A percentile compares a stretch with the other conserved stretches of the same genome.
Evolutionary conservation across 1,140 invertebrate genomes (phyloP).

Genomic region (Drosophila murphyi): DNA sequence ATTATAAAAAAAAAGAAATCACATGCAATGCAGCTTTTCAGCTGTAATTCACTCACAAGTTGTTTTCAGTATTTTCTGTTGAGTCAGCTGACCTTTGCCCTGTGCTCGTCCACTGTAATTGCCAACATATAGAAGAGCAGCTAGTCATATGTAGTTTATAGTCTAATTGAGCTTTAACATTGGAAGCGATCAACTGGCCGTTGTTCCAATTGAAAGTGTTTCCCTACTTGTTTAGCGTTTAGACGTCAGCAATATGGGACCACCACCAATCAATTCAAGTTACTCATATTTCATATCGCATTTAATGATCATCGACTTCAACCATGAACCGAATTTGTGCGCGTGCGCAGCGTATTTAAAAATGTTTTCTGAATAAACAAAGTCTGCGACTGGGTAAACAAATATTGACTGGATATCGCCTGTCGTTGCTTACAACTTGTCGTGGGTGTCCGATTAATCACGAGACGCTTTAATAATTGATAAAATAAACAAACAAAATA

Average conservation of each 20-base stretch:
- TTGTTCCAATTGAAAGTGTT: slow-evolving; percentile 24
- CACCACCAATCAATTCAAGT: slow-evolving; percentile 46
- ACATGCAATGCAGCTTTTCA: neutral
- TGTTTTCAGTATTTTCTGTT: neutral
- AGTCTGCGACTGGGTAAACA: slow-evolving; percentile 2
- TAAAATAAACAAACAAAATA: slow-evolving; percentile 47
- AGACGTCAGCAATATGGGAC: slow-evolving; percentile 29
- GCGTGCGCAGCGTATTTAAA: slow-evolving; percentile 28
- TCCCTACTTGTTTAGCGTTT: slow-evolving; percentile 5
- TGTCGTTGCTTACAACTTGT: slow-evolving; percentile 30
- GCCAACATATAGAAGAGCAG: neutral
- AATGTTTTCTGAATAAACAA: slow-evolving; percentile 28
- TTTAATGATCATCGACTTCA: slow-evolving; percentile 23
- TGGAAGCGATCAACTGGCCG: slow-evolving; percentile 8
- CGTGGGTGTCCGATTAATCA: slow-evolving; percentile 21
- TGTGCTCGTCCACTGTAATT: neutral
- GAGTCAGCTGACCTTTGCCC: neutral
- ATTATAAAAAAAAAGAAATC: neutral
- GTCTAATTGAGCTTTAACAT: slow-evolving; percentile 11
- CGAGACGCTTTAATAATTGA: slow-evolving; percentile 10
- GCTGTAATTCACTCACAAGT: neutral
- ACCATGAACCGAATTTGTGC: slow-evolving; percentile 6
- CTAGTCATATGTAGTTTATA: neutral
- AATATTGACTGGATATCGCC: slow-evolving; percentile 19
- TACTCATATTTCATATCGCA: slow-evolving; percentile 52